phyloP scores from a whole-genome alignment of 1,140 invertebrate genomes.

The Diploscapter pachys region DNA sequence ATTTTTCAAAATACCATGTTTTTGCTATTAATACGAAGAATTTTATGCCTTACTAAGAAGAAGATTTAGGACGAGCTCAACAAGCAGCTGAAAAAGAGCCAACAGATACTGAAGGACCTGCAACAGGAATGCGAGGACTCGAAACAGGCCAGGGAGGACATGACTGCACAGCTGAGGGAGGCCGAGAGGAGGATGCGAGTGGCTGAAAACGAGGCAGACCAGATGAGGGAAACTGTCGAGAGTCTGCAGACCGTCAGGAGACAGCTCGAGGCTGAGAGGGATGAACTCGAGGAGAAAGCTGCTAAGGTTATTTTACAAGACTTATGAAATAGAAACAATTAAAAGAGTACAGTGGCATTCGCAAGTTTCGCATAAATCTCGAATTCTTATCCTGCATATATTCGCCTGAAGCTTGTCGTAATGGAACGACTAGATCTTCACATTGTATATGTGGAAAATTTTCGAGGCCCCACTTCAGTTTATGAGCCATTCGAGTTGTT shows the following conservation, averaged over 20 bases:
- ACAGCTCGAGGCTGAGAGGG: slow-evolving; percentile 82
- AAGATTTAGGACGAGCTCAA: slow-evolving; percentile 69
- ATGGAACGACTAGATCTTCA: too few relatives aligned
- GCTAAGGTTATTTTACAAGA: slow-evolving; percentile 63
- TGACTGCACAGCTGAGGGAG: slow-evolving; percentile 89
- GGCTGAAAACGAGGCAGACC: slow-evolving; percentile 90
- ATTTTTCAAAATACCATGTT: too few relatives aligned
- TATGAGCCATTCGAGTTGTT: background rate
- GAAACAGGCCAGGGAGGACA: slow-evolving; percentile 77
- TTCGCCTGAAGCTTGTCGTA: too few relatives aligned
- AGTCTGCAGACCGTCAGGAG: slow-evolving; percentile 69
- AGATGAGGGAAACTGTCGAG: slow-evolving; percentile 87
- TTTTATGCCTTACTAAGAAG: slow-evolving; percentile 68
- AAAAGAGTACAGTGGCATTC: too few relatives aligned
- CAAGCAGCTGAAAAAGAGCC: background rate
- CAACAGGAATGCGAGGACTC: slow-evolving; percentile 52
- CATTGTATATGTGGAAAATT: too few relatives aligned
- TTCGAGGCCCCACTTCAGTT: too few relatives aligned
- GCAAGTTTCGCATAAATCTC: too few relatives aligned
- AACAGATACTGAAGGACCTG: background rate
- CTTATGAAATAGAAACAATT: too few relatives aligned
- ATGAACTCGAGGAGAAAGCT: slow-evolving; percentile 82
- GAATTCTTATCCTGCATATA: too few relatives aligned
- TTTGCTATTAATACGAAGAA: too few relatives aligned
- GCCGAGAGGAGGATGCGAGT: slow-evolving; percentile 84